phyloP scores from a whole-genome alignment of 2,888 invertebrate species.

The Polydrusus tereticollis region DNA sequence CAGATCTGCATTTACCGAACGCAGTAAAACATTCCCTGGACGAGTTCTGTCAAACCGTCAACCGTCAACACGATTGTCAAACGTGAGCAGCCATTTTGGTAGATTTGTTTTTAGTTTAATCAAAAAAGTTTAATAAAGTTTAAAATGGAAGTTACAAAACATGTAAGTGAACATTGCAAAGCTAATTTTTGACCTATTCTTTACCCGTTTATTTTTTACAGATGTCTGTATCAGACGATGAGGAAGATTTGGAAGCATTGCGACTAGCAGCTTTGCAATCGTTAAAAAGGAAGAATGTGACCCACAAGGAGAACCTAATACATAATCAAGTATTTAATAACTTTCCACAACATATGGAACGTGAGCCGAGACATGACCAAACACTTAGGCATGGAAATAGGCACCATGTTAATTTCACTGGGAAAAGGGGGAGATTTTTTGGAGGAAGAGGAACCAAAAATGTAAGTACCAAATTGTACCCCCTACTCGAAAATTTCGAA shows the following conservation, averaged over 20 bases:
- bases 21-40: too few species aligned
- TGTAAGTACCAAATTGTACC: conserved; percentile 49
- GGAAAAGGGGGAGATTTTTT: conserved; percentile 54
- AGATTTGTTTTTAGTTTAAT: background rate
- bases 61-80: background rate
- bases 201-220: background rate
- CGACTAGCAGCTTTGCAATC: conserved; percentile 69
- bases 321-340: background rate
- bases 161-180: background rate
- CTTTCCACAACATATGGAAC: background rate
- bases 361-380: background rate
- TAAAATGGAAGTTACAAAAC: conserved; percentile 15
- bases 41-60: background rate
- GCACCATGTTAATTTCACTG: conserved; percentile 43
- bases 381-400: conserved; percentile 9
- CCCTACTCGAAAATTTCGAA: too few species aligned
- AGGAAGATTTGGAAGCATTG: conserved; percentile 69
- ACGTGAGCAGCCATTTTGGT: background rate
- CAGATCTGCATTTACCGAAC: too few species aligned
- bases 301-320: conserved; percentile 9
- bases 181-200: background rate
- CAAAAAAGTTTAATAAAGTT: background rate
- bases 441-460: conserved; percentile 52
- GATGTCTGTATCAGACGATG: conserved; percentile 64
- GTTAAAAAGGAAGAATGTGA: conserved; percentile 58